Evolutionary conservation across 2,888 invertebrate genomes (phyloP).

Genomic region (Chelonus formosanus): DNA sequence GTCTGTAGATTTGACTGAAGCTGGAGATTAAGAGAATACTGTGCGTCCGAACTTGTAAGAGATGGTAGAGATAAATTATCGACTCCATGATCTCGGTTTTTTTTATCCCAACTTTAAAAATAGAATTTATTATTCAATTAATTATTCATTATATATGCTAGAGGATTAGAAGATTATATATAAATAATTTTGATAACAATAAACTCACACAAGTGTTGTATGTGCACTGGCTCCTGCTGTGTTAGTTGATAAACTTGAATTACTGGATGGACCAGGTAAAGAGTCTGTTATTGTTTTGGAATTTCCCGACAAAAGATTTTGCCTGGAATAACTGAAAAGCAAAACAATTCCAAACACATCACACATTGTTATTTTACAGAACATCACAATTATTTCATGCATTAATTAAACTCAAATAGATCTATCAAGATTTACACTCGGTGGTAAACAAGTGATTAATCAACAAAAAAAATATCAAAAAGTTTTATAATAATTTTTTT

Average conservation of each 20-base stretch:
- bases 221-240: slow-evolving; percentile 47
- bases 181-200: neutral
- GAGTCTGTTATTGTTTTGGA: slow-evolving; percentile 70
- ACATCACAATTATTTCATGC: neutral
- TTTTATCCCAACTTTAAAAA: slow-evolving; percentile 53
- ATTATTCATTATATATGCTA: slow-evolving; percentile 7
- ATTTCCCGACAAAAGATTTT: slow-evolving; percentile 82
- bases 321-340: slow-evolving; percentile 82
- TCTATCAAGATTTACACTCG: neutral
- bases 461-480: neutral
- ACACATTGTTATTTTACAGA: neutral
- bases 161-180: neutral
- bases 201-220: slow-evolving; percentile 46
- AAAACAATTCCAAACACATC: slow-evolving; percentile 35
- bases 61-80: slow-evolving; percentile 52
- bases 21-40: slow-evolving; percentile 57
- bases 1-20: slow-evolving; percentile 51
- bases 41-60: slow-evolving; percentile 49
- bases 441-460: too few relatives aligned
- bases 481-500: too few relatives aligned
- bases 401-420: too few relatives aligned
- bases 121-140: slow-evolving; percentile 2
- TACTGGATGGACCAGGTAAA: slow-evolving; percentile 43
- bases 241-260: slow-evolving; percentile 47
- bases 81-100: slow-evolving; percentile 54